A percentile compares a stretch with the other conserved stretches of the same genome.
These are phyloP conservation scores for Trematocara zebra DNA, from an alignment of 2,113 vertebrate species.

Conservation along the genomic window DNA sequence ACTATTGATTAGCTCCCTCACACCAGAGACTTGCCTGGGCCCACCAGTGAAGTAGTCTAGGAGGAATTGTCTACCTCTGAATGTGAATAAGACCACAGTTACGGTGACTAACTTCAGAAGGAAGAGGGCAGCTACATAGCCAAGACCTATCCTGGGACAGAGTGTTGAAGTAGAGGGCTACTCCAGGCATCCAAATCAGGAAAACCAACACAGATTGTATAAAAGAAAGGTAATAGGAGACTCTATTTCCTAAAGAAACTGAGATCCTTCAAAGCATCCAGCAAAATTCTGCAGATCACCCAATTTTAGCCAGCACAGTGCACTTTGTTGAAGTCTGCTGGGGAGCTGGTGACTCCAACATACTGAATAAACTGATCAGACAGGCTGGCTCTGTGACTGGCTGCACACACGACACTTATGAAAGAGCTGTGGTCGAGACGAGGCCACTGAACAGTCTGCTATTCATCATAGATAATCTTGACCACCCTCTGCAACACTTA, in stretches of 20 bases:
- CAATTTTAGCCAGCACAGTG: background rate
- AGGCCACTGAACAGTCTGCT: background rate
- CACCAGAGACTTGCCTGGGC: background rate
- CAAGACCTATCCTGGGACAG: background rate
- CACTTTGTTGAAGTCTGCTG: background rate
- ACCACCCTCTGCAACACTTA: background rate
- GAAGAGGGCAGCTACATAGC: background rate
- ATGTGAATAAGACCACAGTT: background rate
- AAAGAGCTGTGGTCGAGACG: background rate
- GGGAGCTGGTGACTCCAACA: background rate
- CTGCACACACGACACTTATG: background rate
- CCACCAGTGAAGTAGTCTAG: rapidly evolving
- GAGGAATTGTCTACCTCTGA: background rate
- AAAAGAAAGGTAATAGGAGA: background rate
- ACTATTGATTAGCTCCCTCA: background rate
- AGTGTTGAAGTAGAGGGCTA: background rate
- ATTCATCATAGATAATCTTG: background rate
- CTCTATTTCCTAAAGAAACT: background rate
- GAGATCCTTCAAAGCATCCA: background rate
- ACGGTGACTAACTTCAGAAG: background rate
- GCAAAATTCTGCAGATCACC: background rate
- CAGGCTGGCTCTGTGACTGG: background rate
- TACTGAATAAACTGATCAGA: background rate
- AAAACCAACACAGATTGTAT: background rate
- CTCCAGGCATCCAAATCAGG: background rate